Conservation (phyloP, 2,797 vertebrate genomes). For the Centroberyx gerrardi region DNA sequence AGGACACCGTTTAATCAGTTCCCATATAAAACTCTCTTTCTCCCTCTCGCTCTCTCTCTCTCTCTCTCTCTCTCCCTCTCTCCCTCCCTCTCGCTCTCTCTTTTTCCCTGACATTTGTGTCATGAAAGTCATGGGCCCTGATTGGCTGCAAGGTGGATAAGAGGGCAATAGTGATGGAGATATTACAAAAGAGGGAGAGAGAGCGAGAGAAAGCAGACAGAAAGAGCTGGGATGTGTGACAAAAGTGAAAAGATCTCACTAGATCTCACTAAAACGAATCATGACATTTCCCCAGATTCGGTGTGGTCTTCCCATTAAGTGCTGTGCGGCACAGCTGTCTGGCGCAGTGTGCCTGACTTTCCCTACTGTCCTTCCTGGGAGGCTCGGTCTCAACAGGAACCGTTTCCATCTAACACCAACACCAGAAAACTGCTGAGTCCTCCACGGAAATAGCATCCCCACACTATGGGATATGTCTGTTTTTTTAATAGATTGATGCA, state of each 20-base stretch:
- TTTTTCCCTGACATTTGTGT: conserved; percentile 60
- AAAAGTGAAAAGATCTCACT: conserved; percentile 30
- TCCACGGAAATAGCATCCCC: conserved; percentile 52
- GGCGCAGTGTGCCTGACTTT: conserved; percentile 60
- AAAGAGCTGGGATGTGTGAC: conserved; percentile 54
- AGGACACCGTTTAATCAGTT: conserved; percentile 59
- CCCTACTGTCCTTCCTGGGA: conserved; percentile 62
- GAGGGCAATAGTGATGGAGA: conserved; percentile 57
- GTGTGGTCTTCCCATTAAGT: conserved; percentile 56
- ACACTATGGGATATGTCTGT: conserved; percentile 39
- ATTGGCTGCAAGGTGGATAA: conserved; percentile 61
- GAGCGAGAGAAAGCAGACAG: conserved; percentile 23
- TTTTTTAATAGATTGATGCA: conserved; percentile 59
- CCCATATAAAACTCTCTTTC: conserved; percentile 27
- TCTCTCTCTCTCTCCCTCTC: conserved; percentile 4
- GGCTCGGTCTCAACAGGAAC: conserved; percentile 53
- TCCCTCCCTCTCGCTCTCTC: conserved; percentile 1
- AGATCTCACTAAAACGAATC: conserved; percentile 41
- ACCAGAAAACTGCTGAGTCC: conserved; percentile 72
- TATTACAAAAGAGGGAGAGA: conserved; percentile 47
- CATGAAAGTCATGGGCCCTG: conserved; percentile 56
- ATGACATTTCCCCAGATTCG: conserved; percentile 44
- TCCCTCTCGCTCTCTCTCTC: neutral
- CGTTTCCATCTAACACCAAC: conserved; percentile 57
- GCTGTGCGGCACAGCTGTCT: conserved; percentile 23